These are phyloP conservation scores for Rhadinocentrus ornatus DNA, from an alignment of 2,797 vertebrate species.

Conservation along the genomic window DNA sequence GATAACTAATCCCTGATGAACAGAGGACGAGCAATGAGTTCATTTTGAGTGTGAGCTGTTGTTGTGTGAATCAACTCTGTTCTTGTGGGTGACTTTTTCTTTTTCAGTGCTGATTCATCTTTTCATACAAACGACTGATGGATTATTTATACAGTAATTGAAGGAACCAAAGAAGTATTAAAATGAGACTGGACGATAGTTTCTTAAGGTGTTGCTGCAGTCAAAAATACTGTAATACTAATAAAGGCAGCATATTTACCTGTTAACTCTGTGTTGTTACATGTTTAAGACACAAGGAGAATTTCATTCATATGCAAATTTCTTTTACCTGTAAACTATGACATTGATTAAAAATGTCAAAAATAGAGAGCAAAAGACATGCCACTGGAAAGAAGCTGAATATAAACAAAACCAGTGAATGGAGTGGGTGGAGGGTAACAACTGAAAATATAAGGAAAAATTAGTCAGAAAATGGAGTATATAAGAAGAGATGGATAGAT, in stretches of 20 bases:
- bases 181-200: conserved; percentile 12
- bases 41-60: conserved; percentile 57
- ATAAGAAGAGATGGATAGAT: conserved; percentile 49
- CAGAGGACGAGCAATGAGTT: conserved; percentile 56
- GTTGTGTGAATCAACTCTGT: conserved; percentile 75
- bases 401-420: conserved; percentile 44
- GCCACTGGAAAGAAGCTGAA: conserved; percentile 34
- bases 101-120: conserved; percentile 67
- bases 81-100: conserved; percentile 72
- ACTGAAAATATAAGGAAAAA: conserved; percentile 47
- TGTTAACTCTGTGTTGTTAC: neutral
- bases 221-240: neutral
- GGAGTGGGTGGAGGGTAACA: conserved; percentile 60
- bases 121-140: conserved; percentile 49
- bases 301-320: conserved; percentile 23
- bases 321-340: conserved; percentile 30
- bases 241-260: neutral
- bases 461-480: conserved; percentile 51
- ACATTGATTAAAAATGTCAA: conserved; percentile 57
- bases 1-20: conserved; percentile 41
- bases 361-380: conserved; percentile 50
- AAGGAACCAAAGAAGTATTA: conserved; percentile 26
- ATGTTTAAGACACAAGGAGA: conserved; percentile 10
- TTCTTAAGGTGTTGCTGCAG: neutral
- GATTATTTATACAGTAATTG: conserved; percentile 61